These are phyloP conservation scores for Liopterus haemorrhoidalis DNA, from an alignment of 2,888 invertebrate species.

Conservation along the genomic window DNA sequence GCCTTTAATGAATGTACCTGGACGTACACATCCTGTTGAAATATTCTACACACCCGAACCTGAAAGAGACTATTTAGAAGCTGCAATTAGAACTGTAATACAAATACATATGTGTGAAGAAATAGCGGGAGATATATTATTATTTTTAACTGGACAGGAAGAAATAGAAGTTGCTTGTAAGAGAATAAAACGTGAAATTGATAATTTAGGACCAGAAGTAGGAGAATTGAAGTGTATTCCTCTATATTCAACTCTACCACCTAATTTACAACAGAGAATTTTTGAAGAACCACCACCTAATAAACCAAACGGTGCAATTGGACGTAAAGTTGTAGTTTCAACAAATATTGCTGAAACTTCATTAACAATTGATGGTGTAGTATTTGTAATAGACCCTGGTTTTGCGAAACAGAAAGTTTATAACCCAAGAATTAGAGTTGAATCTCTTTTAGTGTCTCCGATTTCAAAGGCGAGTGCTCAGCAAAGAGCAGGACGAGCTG, in stretches of 20 bases:
- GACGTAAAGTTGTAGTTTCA: constrained; percentile 86
- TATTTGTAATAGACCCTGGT: constrained; percentile 99
- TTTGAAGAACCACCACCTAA: constrained; percentile 35
- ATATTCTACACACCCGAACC: constrained; percentile 99
- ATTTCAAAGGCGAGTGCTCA: constrained; percentile 99
- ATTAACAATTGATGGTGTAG: constrained; percentile 97
- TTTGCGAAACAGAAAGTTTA: constrained; percentile 97
- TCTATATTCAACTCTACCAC: constrained; percentile 95
- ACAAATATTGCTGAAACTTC: constrained; percentile 99
- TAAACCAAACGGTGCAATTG: constrained; percentile 63
- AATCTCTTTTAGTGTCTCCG: constrained; percentile 94
- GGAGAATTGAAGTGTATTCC: constrained; percentile 98
- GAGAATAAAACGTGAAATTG: constrained; percentile 90
- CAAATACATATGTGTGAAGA: constrained; percentile 94
- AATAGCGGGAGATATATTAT: constrained; percentile 81
- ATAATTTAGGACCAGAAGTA: constrained; percentile 92
- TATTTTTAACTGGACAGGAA: constrained; percentile 74
- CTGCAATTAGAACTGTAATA: constrained; percentile 94
- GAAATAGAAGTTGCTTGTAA: constrained; percentile 99
- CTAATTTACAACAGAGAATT: constrained; percentile 57
- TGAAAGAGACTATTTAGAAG: constrained; percentile 95
- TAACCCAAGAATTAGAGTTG: constrained; percentile 71
- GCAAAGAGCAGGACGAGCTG: constrained; percentile 96
- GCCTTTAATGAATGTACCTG: constrained; percentile 97
- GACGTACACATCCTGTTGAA: constrained; percentile 90